Evolutionary conservation across 2,888 invertebrate species (phyloP), one percentile per base, ranked within the genome.

Genomic region (Nemotelus nigrinus): DNA sequence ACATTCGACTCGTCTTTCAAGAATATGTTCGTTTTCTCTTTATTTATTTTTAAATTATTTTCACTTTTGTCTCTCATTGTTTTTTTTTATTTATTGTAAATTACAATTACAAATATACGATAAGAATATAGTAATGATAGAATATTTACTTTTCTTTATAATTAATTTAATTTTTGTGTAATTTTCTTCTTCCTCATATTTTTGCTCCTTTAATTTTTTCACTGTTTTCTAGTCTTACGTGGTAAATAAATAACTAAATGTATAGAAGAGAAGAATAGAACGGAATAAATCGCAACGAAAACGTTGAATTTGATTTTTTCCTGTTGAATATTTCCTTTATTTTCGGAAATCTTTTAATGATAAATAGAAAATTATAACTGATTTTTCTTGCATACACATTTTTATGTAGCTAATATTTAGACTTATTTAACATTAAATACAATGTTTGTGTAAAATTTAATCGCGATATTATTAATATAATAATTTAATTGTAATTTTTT

Each of bases 21-120:
- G 60, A 74, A 74, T 74, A 74, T 74, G 47, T 64, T 53, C 75
- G 67, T 78, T 79, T 78, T 65, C 71, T 60, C 63, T 76, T 77
- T 68, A 65, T 76, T 77, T 25, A 25, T 25, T 25, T 25, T 76
- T 48, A 48, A 2, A 67, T 77, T 67, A 45, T 72, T 25, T 25
- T 72, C 48, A 60, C 57, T 67, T 77, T 48, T 58, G 41, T 77
- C 58, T 77, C 64, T 76, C 67, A 72, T 76, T 78, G 76, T 63
- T 63, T 25, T 25, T 25, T 25, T 25, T 25, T 25, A 25, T 25
- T 25, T 25, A 25, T 25, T 78, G 78, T 79, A 79, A 79, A 78
- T 75, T 78, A 79, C 79, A 79, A 77, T 78, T 79, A 79, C 77
- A 79, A 78, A 77, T 79, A 78, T 78, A 75, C 77, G 77, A 79